Percentiles rank a stretch among this genome's conserved stretches.
phyloP scores from a whole-genome alignment of 1,140 invertebrate genomes.

The Neodiprion fabricii region DNA sequence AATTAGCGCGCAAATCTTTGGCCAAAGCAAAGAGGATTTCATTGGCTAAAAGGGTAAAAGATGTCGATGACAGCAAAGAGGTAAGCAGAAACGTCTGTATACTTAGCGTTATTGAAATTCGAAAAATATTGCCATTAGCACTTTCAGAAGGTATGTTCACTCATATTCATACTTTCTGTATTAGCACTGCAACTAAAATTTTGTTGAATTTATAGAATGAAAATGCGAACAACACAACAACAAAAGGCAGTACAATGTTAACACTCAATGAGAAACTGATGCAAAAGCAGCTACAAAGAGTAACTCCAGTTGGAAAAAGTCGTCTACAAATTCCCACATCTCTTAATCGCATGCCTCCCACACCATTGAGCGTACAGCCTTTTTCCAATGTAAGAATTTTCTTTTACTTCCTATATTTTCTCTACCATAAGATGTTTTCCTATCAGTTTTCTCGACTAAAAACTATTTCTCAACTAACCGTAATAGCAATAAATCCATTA shows the following conservation, averaged over 20 bases:
- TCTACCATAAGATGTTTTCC: slow-evolving; percentile 9
- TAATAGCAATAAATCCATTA: slow-evolving; percentile 26
- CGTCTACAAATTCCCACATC: slow-evolving; percentile 44
- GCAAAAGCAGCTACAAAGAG: slow-evolving; percentile 34
- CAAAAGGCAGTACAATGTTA: not conserved
- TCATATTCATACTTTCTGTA: no score
- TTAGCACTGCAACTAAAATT: no score
- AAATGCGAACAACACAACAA: not conserved
- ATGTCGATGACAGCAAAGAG: slow-evolving; percentile 47
- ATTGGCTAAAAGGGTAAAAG: slow-evolving; percentile 41
- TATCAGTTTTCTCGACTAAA: not conserved
- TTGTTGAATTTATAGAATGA: slow-evolving; percentile 16
- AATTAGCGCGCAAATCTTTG: slow-evolving; percentile 49
- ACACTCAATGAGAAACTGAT: slow-evolving; percentile 31
- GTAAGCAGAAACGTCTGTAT: slow-evolving; percentile 34
- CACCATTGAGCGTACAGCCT: slow-evolving; percentile 39
- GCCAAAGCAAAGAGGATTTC: slow-evolving; percentile 52
- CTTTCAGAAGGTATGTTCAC: no score
- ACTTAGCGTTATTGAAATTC: no score
- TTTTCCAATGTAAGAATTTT: slow-evolving; percentile 29
- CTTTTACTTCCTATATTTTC: slow-evolving; percentile 11
- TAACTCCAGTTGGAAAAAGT: slow-evolving; percentile 48
- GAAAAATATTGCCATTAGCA: no score
- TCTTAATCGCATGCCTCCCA: slow-evolving; percentile 41
- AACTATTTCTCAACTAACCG: not conserved